These are phyloP conservation scores for Pyrocephalus nanus DNA, from an alignment of 2,797 vertebrate species.

Conservation along the genomic window DNA sequence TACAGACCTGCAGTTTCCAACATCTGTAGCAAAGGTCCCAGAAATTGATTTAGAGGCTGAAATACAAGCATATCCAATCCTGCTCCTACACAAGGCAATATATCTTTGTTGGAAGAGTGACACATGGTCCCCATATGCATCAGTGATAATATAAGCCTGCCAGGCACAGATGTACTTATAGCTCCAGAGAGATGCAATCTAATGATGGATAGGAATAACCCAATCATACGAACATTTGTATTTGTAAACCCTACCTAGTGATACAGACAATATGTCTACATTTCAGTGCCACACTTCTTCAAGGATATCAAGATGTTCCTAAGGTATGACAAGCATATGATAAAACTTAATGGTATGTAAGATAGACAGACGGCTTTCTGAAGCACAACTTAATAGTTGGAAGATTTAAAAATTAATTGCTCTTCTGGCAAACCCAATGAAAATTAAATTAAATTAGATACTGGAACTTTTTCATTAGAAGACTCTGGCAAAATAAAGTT, in stretches of 20 bases:
- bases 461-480: conserved; percentile 74
- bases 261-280: conserved; percentile 41
- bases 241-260: conserved; percentile 52
- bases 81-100: conserved; percentile 50
- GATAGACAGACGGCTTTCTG: conserved; percentile 53
- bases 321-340: conserved; percentile 63
- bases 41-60: conserved; percentile 76
- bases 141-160: conserved; percentile 60
- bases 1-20: conserved; percentile 63
- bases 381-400: conserved; percentile 55
- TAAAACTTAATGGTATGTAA: conserved; percentile 67
- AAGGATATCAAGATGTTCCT: conserved; percentile 74
- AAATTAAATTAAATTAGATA: conserved; percentile 76
- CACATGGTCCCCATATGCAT: conserved; percentile 71
- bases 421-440: conserved; percentile 72
- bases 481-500: conserved; percentile 70
- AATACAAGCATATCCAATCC: conserved; percentile 72
- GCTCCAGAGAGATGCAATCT: conserved; percentile 56
- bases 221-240: conserved; percentile 59
- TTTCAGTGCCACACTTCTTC: conserved; percentile 49
- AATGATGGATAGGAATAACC: conserved; percentile 67
- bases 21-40: conserved; percentile 70
- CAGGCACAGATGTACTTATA: conserved; percentile 65
- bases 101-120: conserved; percentile 74
- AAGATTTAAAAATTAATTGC: conserved; percentile 77